Evolutionary conservation across 2,113 vertebrate genomes (phyloP).

Genomic region (Amblyopsis rosae): DNA sequence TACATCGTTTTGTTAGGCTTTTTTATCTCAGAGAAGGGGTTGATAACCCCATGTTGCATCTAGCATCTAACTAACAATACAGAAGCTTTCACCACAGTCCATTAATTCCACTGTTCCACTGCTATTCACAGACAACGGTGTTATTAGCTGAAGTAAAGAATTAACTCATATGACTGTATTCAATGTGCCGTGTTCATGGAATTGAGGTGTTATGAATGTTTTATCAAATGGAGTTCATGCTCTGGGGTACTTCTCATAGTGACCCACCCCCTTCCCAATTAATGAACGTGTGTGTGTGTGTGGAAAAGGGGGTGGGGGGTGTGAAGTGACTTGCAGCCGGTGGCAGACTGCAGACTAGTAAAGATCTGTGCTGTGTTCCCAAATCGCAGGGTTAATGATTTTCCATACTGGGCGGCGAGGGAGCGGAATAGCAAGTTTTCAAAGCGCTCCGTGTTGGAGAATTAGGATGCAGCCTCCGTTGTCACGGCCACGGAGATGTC

Average conservation of each 20-base stretch:
- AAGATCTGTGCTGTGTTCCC: slow-evolving; percentile 62
- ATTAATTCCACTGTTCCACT: slow-evolving; percentile 8
- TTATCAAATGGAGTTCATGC: background rate
- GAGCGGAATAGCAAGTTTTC: slow-evolving; percentile 49
- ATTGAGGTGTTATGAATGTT: background rate
- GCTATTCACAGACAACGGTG: background rate
- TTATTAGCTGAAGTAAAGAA: background rate
- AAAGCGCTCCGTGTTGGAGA: slow-evolving; percentile 45
- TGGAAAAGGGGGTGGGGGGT: background rate
- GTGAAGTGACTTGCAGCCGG: slow-evolving; percentile 40
- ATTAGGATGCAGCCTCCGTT: slow-evolving; percentile 89
- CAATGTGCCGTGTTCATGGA: background rate
- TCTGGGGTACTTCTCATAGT: slow-evolving; percentile 21
- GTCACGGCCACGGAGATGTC: slow-evolving; percentile 82
- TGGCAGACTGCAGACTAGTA: slow-evolving; percentile 43
- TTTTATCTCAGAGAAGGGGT: too few relatives aligned
- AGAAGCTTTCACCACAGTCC: slow-evolving; percentile 27
- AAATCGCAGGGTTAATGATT: slow-evolving; percentile 72
- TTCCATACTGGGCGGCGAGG: slow-evolving; percentile 75
- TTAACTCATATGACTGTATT: background rate
- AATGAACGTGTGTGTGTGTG: too few relatives aligned
- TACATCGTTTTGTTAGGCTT: background rate
- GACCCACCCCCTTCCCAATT: slow-evolving; percentile 7
- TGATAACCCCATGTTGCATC: too few relatives aligned
- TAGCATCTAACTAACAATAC: too few relatives aligned